Percentiles rank a stretch among this genome's conserved stretches.
Conservation (phyloP, 2,888 invertebrate species). For the Euzetes globulus region DNA sequence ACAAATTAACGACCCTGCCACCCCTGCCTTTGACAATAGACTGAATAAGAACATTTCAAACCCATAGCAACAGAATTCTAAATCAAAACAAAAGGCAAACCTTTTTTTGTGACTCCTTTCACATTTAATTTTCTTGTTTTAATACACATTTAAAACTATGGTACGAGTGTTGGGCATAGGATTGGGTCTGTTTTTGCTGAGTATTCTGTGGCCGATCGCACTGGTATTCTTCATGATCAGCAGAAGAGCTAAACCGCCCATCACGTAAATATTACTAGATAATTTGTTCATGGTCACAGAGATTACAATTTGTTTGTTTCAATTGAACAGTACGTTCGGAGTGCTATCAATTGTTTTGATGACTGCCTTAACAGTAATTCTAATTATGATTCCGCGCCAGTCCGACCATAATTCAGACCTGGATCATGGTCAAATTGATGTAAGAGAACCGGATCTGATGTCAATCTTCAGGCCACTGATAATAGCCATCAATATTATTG, state of each 20-base stretch:
- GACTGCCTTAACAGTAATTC: neutral
- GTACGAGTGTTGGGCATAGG: conserved; percentile 3
- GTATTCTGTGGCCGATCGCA: neutral
- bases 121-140: too few species aligned
- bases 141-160: neutral
- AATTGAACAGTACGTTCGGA: neutral
- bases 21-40: too few species aligned
- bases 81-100: too few species aligned
- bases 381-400: neutral
- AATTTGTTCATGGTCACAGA: neutral
- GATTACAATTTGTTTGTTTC: neutral
- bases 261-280: neutral
- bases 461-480: neutral
- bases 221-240: neutral
- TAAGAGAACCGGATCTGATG: conserved; percentile 1
- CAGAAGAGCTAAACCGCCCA: neutral
- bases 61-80: too few species aligned
- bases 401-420: neutral
- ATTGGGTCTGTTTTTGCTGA: neutral
- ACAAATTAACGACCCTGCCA: too few species aligned
- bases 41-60: too few species aligned
- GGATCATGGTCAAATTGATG: neutral
- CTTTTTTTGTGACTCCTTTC: too few species aligned
- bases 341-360: neutral
- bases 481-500: neutral